Evolutionary conservation across 2,797 vertebrate genomes (phyloP).

Genomic region (Myiotriccus ornatus): DNA sequence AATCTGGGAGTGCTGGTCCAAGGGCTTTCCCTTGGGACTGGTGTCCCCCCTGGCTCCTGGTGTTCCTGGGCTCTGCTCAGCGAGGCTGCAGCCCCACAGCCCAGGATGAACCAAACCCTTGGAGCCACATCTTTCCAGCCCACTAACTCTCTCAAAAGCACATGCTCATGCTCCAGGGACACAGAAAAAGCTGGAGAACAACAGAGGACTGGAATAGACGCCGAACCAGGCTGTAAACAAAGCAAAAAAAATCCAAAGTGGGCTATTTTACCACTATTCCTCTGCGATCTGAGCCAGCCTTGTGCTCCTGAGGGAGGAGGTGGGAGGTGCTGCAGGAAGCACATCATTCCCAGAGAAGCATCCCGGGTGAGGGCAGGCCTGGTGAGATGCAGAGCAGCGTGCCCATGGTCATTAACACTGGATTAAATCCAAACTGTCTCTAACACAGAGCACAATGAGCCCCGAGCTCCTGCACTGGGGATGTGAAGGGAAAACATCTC

Average conservation of each 20-base stretch:
- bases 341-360: background rate
- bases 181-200: background rate
- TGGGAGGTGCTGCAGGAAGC: background rate
- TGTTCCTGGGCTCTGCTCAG: background rate
- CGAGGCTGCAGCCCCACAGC: background rate
- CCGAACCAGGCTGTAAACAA: background rate
- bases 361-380: background rate
- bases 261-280: accelerated
- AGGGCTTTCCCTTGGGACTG: accelerated
- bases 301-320: background rate
- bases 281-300: accelerated
- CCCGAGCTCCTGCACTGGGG: background rate
- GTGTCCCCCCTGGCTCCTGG: background rate
- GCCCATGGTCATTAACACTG: accelerated
- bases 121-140: background rate
- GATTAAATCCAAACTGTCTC: background rate
- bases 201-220: too few relatives aligned
- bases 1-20: too few relatives aligned
- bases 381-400: background rate
- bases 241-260: background rate
- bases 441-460: background rate
- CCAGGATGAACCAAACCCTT: accelerated
- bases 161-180: accelerated
- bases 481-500: background rate
- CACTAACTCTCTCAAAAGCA: background rate